These are phyloP conservation scores for Orycteropus afer DNA, from an alignment of 2,113 vertebrate species.

Conservation along the genomic window DNA sequence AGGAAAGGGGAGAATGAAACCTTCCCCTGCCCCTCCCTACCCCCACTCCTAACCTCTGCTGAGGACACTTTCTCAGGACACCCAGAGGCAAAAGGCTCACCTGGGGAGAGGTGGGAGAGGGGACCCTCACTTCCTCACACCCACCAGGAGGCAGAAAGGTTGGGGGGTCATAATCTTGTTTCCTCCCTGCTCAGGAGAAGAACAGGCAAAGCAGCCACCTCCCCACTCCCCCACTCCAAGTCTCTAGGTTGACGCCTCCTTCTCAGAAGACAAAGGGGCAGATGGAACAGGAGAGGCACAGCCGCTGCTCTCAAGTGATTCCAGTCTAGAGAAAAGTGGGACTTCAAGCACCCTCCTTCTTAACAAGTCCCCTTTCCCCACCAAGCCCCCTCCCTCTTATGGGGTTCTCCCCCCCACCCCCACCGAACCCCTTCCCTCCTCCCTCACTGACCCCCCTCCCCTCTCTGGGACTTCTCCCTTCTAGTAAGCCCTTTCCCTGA, in stretches of 20 bases:
- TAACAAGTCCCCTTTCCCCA: background rate
- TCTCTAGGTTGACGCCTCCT: background rate
- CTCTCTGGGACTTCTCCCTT: background rate
- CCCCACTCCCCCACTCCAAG: no score
- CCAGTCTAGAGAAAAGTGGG: background rate
- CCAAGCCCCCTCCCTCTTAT: no score
- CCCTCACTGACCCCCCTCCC: background rate
- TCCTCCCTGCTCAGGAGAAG: background rate
- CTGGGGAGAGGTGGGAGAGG: no score
- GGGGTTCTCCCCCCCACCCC: no score
- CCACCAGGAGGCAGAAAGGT: background rate
- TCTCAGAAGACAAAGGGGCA: background rate
- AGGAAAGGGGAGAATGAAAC: background rate
- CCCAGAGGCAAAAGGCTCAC: background rate
- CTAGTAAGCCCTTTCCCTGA: background rate
- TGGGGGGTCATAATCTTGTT: background rate
- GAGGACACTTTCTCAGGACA: background rate
- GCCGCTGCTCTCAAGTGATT: background rate
- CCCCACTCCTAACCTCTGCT: background rate
- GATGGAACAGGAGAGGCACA: background rate
- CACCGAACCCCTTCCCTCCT: background rate
- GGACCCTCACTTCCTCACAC: background rate
- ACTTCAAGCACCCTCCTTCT: background rate
- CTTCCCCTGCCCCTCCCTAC: slow-evolving; percentile 37
- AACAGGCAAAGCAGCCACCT: background rate